Evolutionary conservation across 2,797 vertebrate species (phyloP), one percentile per base, ranked within the genome.

Genomic region (Myiotriccus ornatus): DNA sequence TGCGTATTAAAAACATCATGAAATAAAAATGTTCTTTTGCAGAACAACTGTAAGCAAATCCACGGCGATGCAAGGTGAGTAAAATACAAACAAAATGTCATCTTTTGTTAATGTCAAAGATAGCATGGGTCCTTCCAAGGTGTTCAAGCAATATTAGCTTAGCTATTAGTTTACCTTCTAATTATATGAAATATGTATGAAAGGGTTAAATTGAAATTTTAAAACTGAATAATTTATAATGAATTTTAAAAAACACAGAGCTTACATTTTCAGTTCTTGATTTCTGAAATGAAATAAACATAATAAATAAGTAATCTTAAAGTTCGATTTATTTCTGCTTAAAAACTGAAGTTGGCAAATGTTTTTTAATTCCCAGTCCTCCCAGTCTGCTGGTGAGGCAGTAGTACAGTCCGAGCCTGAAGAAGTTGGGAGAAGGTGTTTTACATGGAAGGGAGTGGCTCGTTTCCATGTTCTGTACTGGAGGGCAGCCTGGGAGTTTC

Each of bases 31-130:
- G 7, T 96, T 97, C 16, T 96, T 95, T 97, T 95, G 41, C 97
- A 98, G 97, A 91, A 57, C 57, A 49, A 5, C 57, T 92, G 32
- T 74, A 93, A 70, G 67, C 64, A 67, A 79, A 76, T 52, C 65
- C 73, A 83, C 37, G 1, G 63, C 93, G 79, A 96, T 94, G 90
- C 68, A 96, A 77, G 62, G 97, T 98, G 95, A 97, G 96, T 97
- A 91, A 89, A 89, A 89, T 63, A 80, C 21, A 68, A 70, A 11
- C 3, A 56, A 83, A 91, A 62, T 44, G 2, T 39, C 21, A 35
- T 41, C 5, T 76, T 86, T 57, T 67, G 5, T 39, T 80, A 56
- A 15, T 32, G 47, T 53, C 39, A 74, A n/a, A 87, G 23, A 39
- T 37, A 77, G 37, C 12, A 14, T 11, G 14, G 12, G 30, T 69